Conservation (phyloP, 2,113 vertebrate species). For the Cepphus grylle region DNA sequence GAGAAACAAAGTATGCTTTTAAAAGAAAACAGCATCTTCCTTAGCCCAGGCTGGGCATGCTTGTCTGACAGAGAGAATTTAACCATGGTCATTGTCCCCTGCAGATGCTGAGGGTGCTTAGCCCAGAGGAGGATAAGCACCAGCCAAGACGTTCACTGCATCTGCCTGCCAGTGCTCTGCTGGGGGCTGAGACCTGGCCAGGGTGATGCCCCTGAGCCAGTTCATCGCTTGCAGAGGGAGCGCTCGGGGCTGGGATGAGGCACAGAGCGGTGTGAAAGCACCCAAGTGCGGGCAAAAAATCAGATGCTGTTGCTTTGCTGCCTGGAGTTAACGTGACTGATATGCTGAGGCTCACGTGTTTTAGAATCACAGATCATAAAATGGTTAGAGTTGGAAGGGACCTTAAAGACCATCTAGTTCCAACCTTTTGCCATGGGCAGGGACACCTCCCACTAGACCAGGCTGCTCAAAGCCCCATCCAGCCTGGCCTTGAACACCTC, state of each 20-base stretch:
- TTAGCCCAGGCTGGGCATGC: not conserved
- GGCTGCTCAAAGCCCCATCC: no score
- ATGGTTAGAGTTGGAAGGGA: no score
- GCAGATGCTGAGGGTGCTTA: not conserved
- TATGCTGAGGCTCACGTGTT: not conserved
- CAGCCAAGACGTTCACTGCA: not conserved
- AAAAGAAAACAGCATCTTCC: not conserved
- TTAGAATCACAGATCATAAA: no score
- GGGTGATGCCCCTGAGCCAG: not conserved
- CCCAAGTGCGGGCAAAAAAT: not conserved
- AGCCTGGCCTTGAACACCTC: no score
- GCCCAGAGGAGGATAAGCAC: not conserved
- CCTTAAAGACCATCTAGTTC: no score
- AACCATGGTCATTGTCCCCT: not conserved
- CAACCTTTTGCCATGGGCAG: no score
- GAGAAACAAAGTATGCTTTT: not conserved
- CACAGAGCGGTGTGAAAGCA: not conserved
- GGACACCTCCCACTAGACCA: no score
- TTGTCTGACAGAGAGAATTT: not conserved
- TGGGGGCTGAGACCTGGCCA: not conserved
- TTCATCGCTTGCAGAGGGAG: not conserved
- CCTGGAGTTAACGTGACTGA: not conserved
- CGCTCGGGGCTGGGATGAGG: not conserved
- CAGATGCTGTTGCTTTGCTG: rapidly evolving
- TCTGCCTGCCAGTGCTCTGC: not conserved